A percentile compares a stretch with the other conserved stretches of the same genome.
Evolutionary conservation across 2,797 vertebrate genomes (phyloP).

Genomic region (Melopsittacus undulatus): DNA sequence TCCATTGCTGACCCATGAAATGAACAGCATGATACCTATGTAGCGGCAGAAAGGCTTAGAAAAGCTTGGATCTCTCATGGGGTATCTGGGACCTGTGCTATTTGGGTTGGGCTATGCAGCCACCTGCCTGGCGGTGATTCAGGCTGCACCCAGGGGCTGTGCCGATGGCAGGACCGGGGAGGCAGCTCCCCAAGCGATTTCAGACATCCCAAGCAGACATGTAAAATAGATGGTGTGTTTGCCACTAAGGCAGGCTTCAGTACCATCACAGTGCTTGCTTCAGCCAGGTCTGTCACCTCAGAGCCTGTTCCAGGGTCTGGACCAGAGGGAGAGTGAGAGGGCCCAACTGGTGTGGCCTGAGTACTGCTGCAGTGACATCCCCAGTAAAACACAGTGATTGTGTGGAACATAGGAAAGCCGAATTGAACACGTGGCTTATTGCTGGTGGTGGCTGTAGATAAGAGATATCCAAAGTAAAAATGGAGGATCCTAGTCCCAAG

Average conservation of each 20-base stretch:
- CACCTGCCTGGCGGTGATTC: background rate
- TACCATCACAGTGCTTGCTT: fast-evolving
- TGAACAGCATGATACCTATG: background rate
- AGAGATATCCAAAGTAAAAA: background rate
- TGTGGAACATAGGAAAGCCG: fast-evolving
- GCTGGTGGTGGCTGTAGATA: background rate
- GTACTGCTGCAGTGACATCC: background rate
- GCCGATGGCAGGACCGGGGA: fast-evolving
- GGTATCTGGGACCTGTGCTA: background rate
- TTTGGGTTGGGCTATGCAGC: background rate
- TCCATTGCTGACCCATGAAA: fast-evolving
- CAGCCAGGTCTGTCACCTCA: background rate
- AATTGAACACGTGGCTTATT: fast-evolving
- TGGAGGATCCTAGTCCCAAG: no score
- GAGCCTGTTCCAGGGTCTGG: fast-evolving
- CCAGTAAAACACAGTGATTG: fast-evolving
- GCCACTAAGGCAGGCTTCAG: fast-evolving
- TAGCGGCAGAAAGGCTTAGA: fast-evolving
- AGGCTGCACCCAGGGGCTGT: background rate
- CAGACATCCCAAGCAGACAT: background rate
- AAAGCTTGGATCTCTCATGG: fast-evolving
- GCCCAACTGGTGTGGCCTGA: fast-evolving
- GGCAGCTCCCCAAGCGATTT: background rate
- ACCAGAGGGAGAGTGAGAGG: background rate
- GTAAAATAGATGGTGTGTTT: background rate